Percentiles rank a stretch among this genome's conserved stretches.
These are phyloP conservation scores for Scaptodrosophila lebanonensis DNA, from an alignment of 1,140 invertebrate genomes.

Conservation along the genomic window DNA sequence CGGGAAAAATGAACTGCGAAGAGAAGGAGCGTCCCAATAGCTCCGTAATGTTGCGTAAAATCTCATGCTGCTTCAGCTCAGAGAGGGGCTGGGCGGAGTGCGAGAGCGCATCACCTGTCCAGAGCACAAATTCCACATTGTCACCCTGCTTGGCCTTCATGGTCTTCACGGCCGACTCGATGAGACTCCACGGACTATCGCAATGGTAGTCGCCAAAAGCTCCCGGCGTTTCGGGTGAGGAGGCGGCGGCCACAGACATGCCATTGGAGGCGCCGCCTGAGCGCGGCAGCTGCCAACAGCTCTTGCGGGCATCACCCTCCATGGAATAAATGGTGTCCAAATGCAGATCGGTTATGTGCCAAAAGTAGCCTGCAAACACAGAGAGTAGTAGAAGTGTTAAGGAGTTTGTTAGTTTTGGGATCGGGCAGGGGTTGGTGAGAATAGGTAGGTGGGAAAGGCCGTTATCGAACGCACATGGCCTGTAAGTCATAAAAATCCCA, in stretches of 20 bases:
- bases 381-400: constrained; percentile 32
- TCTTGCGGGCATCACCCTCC: constrained; percentile 81
- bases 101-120: constrained; percentile 89
- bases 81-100: constrained; percentile 79
- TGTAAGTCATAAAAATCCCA: too few species aligned
- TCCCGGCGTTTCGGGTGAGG: constrained; percentile 77
- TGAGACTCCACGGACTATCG: constrained; percentile 90
- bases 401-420: too few species aligned
- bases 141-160: constrained; percentile 89
- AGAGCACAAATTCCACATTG: constrained; percentile 93
- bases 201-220: constrained; percentile 90
- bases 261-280: not conserved
- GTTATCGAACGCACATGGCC: too few species aligned
- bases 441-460: too few species aligned
- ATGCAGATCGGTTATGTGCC: constrained; percentile 94
- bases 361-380: constrained; percentile 89
- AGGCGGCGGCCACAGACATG: constrained; percentile 10
- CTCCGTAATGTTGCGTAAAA: constrained; percentile 87
- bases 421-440: too few species aligned
- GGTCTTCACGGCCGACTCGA: constrained; percentile 88
- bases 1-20: constrained; percentile 89
- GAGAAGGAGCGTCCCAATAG: constrained; percentile 86
- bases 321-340: constrained; percentile 88
- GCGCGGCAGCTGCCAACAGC: constrained; percentile 77
- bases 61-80: constrained; percentile 82